Conservation (phyloP, 2,888 invertebrate genomes). For the Boloria euphrosyne region DNA sequence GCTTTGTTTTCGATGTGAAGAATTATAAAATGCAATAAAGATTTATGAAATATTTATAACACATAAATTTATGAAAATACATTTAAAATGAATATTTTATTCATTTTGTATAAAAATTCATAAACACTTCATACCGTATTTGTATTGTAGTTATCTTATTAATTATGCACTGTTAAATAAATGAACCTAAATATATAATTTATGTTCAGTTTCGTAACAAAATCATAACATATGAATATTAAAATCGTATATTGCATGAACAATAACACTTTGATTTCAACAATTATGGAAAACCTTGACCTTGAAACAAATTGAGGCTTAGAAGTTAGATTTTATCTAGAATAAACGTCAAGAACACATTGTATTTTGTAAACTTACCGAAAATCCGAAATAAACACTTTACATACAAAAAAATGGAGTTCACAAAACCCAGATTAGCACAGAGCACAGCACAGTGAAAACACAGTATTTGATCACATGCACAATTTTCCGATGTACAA, state of each 20-base stretch:
- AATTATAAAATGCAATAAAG: conserved; percentile 7
- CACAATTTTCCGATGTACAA: conserved; percentile 40
- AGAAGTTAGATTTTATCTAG: conserved; percentile 18
- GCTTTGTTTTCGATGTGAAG: conserved; percentile 5
- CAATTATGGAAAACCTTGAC: conserved; percentile 39
- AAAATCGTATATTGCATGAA: conserved; percentile 1
- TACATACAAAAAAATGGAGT: conserved; percentile 9
- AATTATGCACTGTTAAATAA: no score
- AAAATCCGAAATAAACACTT: conserved; percentile 49
- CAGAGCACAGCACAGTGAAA: conserved; percentile 33
- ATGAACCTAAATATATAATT: not conserved
- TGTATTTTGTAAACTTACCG: conserved; percentile 53
- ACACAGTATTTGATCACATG: conserved; percentile 34
- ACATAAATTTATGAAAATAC: not conserved
- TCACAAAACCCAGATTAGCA: conserved; percentile 29
- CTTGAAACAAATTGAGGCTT: conserved; percentile 31
- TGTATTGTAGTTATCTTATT: no score
- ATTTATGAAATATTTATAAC: no score
- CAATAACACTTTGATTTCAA: conserved; percentile 24
- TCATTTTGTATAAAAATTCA: not conserved
- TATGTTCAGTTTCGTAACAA: not conserved
- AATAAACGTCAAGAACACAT: conserved; percentile 22
- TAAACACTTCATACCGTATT: not conserved
- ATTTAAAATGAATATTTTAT: not conserved
- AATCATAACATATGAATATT: no score